phyloP scores from a whole-genome alignment of 2,888 invertebrate species.

The Ferrisia virgata region DNA sequence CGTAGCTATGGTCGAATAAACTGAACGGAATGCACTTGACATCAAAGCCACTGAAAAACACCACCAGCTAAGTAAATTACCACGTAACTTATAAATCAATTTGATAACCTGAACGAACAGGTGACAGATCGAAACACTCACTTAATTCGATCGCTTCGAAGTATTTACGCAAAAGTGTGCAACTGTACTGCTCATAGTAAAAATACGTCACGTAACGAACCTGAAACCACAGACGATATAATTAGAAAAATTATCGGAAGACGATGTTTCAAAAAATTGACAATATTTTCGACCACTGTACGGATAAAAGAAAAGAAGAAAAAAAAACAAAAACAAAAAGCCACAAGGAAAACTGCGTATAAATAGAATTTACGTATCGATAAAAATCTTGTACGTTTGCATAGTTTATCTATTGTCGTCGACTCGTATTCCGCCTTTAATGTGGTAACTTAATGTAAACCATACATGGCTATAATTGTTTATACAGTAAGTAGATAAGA shows the following conservation, averaged over 20 bases:
- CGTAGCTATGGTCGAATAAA: background rate
- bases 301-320: no score
- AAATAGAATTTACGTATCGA: background rate
- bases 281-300: background rate
- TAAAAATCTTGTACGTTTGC: background rate
- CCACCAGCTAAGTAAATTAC: background rate
- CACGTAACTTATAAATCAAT: background rate
- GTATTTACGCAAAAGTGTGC: background rate
- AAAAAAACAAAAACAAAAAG: background rate
- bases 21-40: background rate
- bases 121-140: background rate
- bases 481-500: background rate
- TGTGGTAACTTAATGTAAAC: background rate
- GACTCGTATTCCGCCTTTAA: background rate
- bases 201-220: background rate
- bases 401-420: background rate
- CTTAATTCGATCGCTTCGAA: slow-evolving; percentile 1
- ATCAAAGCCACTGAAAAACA: slow-evolving; percentile 21
- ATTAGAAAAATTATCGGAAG: background rate
- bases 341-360: background rate
- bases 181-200: background rate
- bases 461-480: background rate
- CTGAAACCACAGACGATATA: background rate
- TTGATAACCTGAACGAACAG: background rate
- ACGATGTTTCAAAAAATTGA: background rate